Conservation (phyloP, 1,140 invertebrate genomes). For the Pollicipes pollicipes region DNA sequence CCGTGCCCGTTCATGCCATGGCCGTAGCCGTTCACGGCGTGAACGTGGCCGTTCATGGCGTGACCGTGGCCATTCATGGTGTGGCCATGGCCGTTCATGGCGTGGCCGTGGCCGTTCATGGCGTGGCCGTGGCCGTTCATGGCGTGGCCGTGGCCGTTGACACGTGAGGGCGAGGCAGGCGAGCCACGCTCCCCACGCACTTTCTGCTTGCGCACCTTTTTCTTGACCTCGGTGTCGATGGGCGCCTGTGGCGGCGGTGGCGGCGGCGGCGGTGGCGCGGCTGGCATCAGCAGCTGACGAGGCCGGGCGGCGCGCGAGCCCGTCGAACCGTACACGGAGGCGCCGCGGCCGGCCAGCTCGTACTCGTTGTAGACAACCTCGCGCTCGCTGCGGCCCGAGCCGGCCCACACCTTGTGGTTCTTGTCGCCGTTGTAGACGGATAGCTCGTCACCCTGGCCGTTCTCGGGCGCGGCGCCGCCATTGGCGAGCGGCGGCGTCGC, state of each 20-base stretch:
- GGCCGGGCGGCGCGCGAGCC: conserved; percentile 33
- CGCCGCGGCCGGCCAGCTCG: conserved; percentile 32
- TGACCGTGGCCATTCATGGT: conserved; percentile 15
- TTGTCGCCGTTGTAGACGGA: conserved; percentile 74
- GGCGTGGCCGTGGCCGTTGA: conserved; percentile 12
- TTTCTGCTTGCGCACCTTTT: conserved; percentile 31
- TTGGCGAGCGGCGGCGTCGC: conserved; percentile 18
- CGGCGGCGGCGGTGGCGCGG: conserved; percentile 57
- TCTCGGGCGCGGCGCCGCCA: conserved; percentile 18
- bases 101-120: conserved; percentile 16
- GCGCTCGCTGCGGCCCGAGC: conserved; percentile 12
- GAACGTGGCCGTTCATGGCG: conserved; percentile 15
- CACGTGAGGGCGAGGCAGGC: conserved; percentile 19
- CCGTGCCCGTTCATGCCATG: conserved; percentile 20
- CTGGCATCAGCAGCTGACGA: conserved; percentile 53
- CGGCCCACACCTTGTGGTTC: conserved; percentile 74
- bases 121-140: conserved; percentile 15
- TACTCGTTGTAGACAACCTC: conserved; percentile 42
- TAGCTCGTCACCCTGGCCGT: conserved; percentile 39
- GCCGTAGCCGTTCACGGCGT: conserved; percentile 15
- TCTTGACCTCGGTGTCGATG: conserved; percentile 30
- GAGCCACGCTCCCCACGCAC: conserved; percentile 23
- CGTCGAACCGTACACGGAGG: conserved; percentile 19
- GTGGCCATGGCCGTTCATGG: conserved; percentile 14
- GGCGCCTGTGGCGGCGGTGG: conserved; percentile 41